These are phyloP conservation scores for Andrena camellia DNA, from an alignment of 2,888 invertebrate species.

Conservation along the genomic window DNA sequence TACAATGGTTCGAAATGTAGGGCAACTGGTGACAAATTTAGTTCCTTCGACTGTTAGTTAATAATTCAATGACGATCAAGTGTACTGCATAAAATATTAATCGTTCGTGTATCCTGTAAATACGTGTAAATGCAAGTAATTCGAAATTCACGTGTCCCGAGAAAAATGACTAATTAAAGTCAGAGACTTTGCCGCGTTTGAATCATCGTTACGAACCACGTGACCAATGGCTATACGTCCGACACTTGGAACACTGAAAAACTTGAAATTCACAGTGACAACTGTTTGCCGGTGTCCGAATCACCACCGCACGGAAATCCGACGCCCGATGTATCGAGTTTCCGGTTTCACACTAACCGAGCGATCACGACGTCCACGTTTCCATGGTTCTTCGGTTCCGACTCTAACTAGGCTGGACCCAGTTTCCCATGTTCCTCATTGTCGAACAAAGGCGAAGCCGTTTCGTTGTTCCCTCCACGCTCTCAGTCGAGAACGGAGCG, in stretches of 20 bases:
- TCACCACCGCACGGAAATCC: slow-evolving; percentile 60
- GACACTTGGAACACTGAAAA: background rate
- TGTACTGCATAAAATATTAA: too few species aligned
- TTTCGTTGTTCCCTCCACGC: slow-evolving; percentile 26
- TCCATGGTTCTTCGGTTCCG: slow-evolving; percentile 41
- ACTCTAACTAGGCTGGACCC: slow-evolving; percentile 30
- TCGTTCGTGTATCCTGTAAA: background rate
- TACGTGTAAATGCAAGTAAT: background rate
- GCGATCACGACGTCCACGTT: slow-evolving; percentile 47
- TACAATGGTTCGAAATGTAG: background rate
- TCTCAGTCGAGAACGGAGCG: slow-evolving; percentile 32
- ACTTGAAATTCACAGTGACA: slow-evolving; percentile 23
- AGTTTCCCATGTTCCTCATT: slow-evolving; percentile 34
- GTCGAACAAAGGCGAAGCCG: slow-evolving; percentile 43
- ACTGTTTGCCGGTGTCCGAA: slow-evolving; percentile 36
- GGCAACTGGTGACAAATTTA: background rate
- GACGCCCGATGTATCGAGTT: slow-evolving; percentile 52
- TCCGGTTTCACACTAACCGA: slow-evolving; percentile 62
- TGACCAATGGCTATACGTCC: background rate
- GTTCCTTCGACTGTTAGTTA: background rate
- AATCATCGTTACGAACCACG: slow-evolving; percentile 35
- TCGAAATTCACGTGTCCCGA: background rate
- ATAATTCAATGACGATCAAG: background rate
- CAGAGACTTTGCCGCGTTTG: slow-evolving; percentile 12
- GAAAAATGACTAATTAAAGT: background rate